Conservation (phyloP, 2,113 vertebrate species). For the Trematocara macrostoma region DNA sequence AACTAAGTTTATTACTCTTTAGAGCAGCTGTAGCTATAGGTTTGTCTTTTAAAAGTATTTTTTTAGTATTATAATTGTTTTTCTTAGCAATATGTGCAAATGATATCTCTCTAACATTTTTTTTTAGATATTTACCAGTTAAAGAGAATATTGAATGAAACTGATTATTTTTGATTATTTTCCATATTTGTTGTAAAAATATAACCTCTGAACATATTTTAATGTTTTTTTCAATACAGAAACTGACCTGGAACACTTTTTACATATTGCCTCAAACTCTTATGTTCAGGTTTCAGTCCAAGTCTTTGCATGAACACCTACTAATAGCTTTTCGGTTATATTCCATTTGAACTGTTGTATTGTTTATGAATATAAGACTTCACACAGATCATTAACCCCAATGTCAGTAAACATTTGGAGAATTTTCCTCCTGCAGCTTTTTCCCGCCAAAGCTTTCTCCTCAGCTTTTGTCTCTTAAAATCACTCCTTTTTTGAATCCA, state of each 20-base stretch:
- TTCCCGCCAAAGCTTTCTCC: fast-evolving
- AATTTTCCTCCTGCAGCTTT: background rate
- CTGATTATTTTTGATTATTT: background rate
- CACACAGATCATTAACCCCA: background rate
- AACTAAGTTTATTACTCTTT: background rate
- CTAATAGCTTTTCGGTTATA: background rate
- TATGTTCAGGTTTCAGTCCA: background rate
- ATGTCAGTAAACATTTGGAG: background rate
- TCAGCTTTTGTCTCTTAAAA: background rate
- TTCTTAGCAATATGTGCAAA: background rate
- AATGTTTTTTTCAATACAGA: background rate
- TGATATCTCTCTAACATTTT: background rate
- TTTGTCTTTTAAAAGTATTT: background rate
- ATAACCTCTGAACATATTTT: background rate
- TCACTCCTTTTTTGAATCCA: background rate
- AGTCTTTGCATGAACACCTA: background rate
- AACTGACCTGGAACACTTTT: background rate
- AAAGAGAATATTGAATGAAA: background rate
- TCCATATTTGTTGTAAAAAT: background rate
- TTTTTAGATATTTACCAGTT: background rate
- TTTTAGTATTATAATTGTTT: background rate
- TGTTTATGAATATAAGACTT: background rate
- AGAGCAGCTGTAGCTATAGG: background rate
- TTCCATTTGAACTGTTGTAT: background rate
- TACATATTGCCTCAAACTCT: background rate